A percentile compares a stretch with the other conserved stretches of the same genome.
phyloP scores from a whole-genome alignment of 2,113 vertebrate genomes.

The Crotalus viridis region DNA sequence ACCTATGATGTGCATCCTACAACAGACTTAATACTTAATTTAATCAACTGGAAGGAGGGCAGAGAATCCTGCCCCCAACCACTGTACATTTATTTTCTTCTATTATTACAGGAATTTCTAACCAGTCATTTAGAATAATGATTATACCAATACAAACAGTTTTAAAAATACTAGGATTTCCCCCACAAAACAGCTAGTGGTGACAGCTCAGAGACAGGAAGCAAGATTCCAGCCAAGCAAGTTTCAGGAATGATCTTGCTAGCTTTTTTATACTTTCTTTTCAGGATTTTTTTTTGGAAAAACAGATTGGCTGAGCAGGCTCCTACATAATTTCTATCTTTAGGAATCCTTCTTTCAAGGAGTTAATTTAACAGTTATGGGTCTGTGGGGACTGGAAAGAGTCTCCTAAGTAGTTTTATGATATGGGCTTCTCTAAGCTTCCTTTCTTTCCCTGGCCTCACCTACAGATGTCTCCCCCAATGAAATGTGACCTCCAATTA shows the following conservation, averaged over 20 bases:
- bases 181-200: background rate
- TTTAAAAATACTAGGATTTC: background rate
- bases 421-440: background rate
- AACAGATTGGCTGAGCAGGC: background rate
- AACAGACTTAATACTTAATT: background rate
- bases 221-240: background rate
- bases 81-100: background rate
- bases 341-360: background rate
- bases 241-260: background rate
- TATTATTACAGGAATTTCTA: background rate
- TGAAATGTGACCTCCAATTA: background rate
- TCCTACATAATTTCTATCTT: background rate
- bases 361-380: background rate
- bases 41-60: background rate
- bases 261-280: background rate
- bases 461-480: background rate
- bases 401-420: background rate
- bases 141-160: background rate
- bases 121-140: background rate
- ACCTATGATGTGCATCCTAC: background rate
- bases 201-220: background rate
- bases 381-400: background rate
- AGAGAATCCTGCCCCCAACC: background rate
- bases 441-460: background rate
- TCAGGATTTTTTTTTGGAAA: background rate